phyloP scores from a whole-genome alignment of 2,888 invertebrate genomes.

The Nasonia oneida region DNA sequence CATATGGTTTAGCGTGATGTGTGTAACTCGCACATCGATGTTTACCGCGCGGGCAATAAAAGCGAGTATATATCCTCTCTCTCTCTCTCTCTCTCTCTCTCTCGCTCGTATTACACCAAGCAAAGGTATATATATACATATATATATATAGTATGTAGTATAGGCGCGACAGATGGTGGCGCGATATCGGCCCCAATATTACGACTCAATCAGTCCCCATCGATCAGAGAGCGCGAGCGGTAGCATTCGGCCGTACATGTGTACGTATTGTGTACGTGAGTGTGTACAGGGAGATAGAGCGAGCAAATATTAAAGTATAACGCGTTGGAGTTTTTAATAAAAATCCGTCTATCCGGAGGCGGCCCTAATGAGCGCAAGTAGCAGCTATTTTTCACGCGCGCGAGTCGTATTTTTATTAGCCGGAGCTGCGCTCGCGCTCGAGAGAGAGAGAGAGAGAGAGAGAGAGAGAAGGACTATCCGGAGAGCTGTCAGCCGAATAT shows the following conservation, averaged over 20 bases:
- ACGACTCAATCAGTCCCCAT: conserved; percentile 76
- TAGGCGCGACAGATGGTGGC: conserved; percentile 68
- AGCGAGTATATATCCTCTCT: background rate
- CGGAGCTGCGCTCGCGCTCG: conserved; percentile 38
- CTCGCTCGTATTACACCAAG: background rate
- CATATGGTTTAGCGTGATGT: background rate
- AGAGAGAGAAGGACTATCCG: conserved; percentile 70
- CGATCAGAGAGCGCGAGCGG: conserved; percentile 70
- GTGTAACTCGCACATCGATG: background rate
- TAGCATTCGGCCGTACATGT: background rate
- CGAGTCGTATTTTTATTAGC: conserved; percentile 78
- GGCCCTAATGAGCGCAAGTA: conserved; percentile 78
- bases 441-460: too few relatives aligned
- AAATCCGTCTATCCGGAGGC: conserved; percentile 52
- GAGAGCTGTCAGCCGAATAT: conserved; percentile 78
- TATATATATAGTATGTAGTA: too few relatives aligned
- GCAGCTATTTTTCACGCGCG: conserved; percentile 78
- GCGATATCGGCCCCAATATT: conserved; percentile 72
- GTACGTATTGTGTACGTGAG: background rate
- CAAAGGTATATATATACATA: background rate
- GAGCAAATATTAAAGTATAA: background rate
- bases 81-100: too few relatives aligned
- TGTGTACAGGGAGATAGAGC: background rate
- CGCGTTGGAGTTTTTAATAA: conserved; percentile 56
- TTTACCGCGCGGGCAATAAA: conserved; percentile 16